Evolutionary conservation across 2,113 vertebrate species (phyloP).

Genomic region (Campylorhamphus procurvoides): DNA sequence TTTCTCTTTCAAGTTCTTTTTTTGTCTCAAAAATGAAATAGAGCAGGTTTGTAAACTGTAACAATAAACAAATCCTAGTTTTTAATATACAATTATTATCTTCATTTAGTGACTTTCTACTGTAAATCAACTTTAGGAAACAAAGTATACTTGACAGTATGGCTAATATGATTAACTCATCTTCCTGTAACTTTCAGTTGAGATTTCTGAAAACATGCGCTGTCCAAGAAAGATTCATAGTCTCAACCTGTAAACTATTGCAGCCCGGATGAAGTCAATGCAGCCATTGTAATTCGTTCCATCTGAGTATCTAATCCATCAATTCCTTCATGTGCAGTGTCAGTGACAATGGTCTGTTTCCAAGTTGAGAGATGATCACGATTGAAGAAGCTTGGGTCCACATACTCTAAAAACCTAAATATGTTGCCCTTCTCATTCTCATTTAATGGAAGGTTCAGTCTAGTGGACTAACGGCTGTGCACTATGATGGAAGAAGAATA

Average conservation of each 20-base stretch:
- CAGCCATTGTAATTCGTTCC: not conserved
- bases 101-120: conserved; percentile 21
- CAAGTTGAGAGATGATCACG: not conserved
- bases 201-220: conserved; percentile 14
- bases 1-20: not conserved
- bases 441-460: not conserved
- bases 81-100: conserved; percentile 49
- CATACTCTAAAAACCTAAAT: not conserved
- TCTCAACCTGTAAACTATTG: not conserved
- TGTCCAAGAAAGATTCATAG: not conserved
- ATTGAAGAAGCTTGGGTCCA: not conserved
- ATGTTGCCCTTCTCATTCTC: not conserved
- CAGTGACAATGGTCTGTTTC: not conserved
- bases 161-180: conserved; percentile 7
- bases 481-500: not conserved
- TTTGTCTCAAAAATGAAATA: not conserved
- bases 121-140: conserved; percentile 51
- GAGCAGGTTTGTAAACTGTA: conserved; percentile 30
- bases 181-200: not conserved
- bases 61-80: not conserved
- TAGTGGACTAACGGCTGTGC: not conserved
- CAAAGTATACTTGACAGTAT: not conserved
- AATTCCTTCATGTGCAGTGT: not conserved
- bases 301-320: not conserved
- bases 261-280: not conserved